A percentile compares a stretch with the other conserved stretches of the same genome.
Evolutionary conservation across 2,888 invertebrate species (phyloP).

Genomic region (Drosophila crucigera): DNA sequence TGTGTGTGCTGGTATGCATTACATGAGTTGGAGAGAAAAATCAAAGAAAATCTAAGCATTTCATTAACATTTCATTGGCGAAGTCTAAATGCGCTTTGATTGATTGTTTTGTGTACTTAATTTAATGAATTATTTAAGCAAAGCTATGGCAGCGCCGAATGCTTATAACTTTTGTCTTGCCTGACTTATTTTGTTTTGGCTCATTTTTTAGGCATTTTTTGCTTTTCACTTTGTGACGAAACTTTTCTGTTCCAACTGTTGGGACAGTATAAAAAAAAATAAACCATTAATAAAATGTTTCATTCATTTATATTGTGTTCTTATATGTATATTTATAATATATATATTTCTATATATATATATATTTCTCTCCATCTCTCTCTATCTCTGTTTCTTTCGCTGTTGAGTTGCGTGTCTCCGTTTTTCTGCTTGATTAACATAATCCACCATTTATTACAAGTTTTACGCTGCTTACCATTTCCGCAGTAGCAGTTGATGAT

Average conservation of each 20-base stretch:
- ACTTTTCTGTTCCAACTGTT: conserved; percentile 38
- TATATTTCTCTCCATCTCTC: conserved; percentile 6
- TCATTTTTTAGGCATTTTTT: conserved; percentile 59
- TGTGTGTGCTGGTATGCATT: background rate
- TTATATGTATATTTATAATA: background rate
- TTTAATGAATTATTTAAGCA: conserved; percentile 81
- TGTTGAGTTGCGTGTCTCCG: conserved; percentile 62
- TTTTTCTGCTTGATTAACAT: conserved; percentile 80
- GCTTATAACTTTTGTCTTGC: conserved; percentile 64
- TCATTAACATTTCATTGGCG: conserved; percentile 63
- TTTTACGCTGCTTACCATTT: conserved; percentile 55
- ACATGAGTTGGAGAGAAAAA: conserved; percentile 17
- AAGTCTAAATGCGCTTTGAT: conserved; percentile 73
- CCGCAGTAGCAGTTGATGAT: conserved; percentile 16
- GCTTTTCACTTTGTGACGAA: conserved; percentile 37
- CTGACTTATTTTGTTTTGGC: conserved; percentile 35
- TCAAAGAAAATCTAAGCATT: conserved; percentile 63
- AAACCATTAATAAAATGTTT: conserved; percentile 79
- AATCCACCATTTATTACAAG: conserved; percentile 79
- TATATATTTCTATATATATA: background rate
- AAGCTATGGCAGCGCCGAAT: conserved; percentile 48
- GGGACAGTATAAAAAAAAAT: conserved; percentile 16
- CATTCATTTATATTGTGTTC: conserved; percentile 66
- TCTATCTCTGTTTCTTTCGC: conserved; percentile 7
- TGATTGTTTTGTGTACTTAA: conserved; percentile 80